Conservation (phyloP, 2,888 invertebrate genomes). For the Leuctra nigra region DNA sequence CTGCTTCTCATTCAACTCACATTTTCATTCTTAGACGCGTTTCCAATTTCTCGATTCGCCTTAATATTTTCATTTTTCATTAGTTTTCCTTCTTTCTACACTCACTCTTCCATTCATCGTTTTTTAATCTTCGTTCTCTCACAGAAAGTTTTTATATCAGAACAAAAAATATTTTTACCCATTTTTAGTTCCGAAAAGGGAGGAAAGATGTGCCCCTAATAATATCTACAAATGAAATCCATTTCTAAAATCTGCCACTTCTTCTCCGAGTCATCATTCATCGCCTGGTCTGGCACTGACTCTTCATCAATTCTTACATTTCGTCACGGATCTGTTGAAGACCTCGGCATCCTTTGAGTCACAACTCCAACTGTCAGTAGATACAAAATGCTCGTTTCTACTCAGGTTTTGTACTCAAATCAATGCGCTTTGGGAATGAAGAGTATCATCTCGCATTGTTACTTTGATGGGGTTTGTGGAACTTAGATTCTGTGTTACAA, state of each 20-base stretch:
- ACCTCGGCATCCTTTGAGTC: conserved; percentile 12
- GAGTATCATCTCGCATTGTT: too few species aligned
- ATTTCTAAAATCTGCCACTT: background rate
- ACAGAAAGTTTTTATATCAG: background rate
- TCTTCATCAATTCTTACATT: conserved; percentile 11
- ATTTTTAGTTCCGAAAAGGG: background rate
- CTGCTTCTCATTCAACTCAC: background rate
- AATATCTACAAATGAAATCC: background rate
- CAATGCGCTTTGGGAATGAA: too few species aligned
- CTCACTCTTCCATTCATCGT: background rate
- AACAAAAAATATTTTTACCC: background rate
- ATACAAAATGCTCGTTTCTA: too few species aligned
- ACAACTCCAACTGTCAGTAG: too few species aligned
- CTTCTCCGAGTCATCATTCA: conserved; percentile 13
- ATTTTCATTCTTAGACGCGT: background rate
- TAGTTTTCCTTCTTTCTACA: too few species aligned
- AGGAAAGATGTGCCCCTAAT: background rate
- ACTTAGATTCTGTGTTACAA: too few species aligned
- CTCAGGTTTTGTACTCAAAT: too few species aligned
- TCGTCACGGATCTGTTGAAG: conserved; percentile 4
- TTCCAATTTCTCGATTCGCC: too few species aligned
- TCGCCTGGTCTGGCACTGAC: conserved; percentile 1
- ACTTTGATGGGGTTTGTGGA: too few species aligned
- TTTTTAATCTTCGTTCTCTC: background rate
- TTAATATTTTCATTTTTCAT: too few species aligned